A percentile compares a stretch with the other conserved stretches of the same genome.
These are phyloP conservation scores for Neopipo cinnamomea DNA, from an alignment of 2,113 vertebrate genomes.

Conservation along the genomic window DNA sequence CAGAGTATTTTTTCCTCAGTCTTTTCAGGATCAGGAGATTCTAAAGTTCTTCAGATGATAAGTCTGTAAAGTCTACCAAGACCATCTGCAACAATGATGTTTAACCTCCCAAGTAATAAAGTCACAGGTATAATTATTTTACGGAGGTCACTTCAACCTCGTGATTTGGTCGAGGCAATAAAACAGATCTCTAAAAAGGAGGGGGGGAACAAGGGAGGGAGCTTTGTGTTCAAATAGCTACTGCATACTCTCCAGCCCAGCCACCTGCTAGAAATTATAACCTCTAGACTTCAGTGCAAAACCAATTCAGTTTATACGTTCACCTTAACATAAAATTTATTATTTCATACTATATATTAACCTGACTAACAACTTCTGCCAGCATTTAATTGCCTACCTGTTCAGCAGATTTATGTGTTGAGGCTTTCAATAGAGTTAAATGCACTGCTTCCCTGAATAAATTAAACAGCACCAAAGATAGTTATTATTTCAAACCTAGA, in stretches of 20 bases:
- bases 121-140: background rate
- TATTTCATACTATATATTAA: constrained; percentile 31
- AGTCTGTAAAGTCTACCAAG: background rate
- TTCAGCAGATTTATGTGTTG: background rate
- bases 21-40: background rate
- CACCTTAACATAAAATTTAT: constrained; percentile 45
- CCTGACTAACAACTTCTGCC: constrained; percentile 33
- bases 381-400: constrained; percentile 42
- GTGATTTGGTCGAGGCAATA: background rate
- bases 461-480: background rate
- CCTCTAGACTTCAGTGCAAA: constrained; percentile 46
- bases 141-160: background rate
- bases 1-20: background rate
- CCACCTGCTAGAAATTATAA: constrained; percentile 69
- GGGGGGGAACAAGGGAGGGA: background rate
- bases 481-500: constrained; percentile 33
- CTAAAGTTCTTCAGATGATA: background rate
- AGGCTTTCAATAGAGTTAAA: constrained; percentile 52
- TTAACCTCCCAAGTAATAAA: background rate
- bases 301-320: constrained; percentile 19
- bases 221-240: background rate
- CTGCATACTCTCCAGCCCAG: background rate
- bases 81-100: background rate
- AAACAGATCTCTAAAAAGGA: background rate
- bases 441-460: constrained; percentile 27